Base-by-base conservation (phyloP, 2,797 vertebrate genomes). In the Xenentodon cancila region DNA sequence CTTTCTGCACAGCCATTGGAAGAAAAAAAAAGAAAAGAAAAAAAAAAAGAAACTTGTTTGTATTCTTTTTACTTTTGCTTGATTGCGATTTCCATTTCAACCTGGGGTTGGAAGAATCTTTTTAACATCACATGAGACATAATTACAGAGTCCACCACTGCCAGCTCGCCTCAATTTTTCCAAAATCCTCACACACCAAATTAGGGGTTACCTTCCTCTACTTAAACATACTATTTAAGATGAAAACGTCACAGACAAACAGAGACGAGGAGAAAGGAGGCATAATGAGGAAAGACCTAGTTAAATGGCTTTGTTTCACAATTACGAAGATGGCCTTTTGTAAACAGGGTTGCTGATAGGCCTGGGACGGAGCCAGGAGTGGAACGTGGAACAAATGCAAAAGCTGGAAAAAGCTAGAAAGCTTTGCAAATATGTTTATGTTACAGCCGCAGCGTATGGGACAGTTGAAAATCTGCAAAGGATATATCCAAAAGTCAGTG, bases 151-250 rank as follows among this genome's bases (percentile, higher is more conserved):
- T 58, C 32, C 73, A 25, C 46, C 47, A 17, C 74, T 75, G 84
- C 75, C 84, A 85, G 65, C 54, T 78, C 50, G 68, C 75, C 85
- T 87, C 88, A 88, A 79, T 84, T 88, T 89, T 88, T 90, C 88
- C 89, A 85, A 85, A 90, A 91, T 84, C 90, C 80, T 87, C 89
- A 86, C 86, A 90, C 85, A 77, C 88, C 75, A 88, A 92, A 92
- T 91, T 87, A 89, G 81, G 88, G 91, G 81, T 90, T 91, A 90
- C 87, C 83, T 87, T 82, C 61, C 71, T 75, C 71, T 62, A 76
- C 56, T 84, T 79, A 59, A 85, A 86, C 74, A 84, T 89, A 68
- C 73, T 79, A 89, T 88, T 91, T 89, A 57, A 73, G 71, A 75
- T 55, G 55, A 80, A 76, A 80, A 88, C 55, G 69, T 87, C 84